Evolutionary conservation across 2,888 invertebrate species (phyloP), one percentile per base, ranked within the genome.

Genomic region (Philopedon plagiatum): DNA sequence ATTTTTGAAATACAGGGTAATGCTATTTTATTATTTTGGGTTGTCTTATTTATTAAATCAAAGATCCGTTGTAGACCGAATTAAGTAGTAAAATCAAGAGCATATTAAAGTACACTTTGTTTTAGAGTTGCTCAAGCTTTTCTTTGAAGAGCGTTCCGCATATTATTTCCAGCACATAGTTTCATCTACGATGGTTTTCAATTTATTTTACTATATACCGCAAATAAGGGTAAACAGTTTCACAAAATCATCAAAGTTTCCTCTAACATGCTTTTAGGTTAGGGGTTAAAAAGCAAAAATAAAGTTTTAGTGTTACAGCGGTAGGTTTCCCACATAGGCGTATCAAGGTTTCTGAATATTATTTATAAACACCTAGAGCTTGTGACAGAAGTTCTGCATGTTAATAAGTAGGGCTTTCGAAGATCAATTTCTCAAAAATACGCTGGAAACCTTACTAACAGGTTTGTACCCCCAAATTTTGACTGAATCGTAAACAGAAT

Each of bases 191-290:
- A 37, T 37, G 57, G 37, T 37, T 57, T 37, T 19, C 11, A 37
- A 37, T 18, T 37, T 37, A 37, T 57, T n/a, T 37, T 37, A 37
- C 39, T 37, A 57, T 21, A 39, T 21, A 39, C 37, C 9, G 37
- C 39, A 34, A 56, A 56, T 56, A 56, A 32, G 37, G 54, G 32
- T n/a, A 65, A 41, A 63, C 32, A 68, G n/a, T 68, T 68, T 19
- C 23, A 4, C 41, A 51, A 68, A 61, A 68, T 68, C 62, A 68
- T 61, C 39, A 61, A 65, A 65, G 32, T 68, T 68, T 64, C 41
- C 13, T 26, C 34, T 64, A 56, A 9, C 70, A 70, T 70, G 70
- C 70, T 46, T 49, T 63, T 70, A 71, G 51, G 18, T 57, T 32
- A 8, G 19, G 13, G 61, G 56, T 60, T 68, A 61, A 29, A 37